Base-by-base conservation (phyloP, 2,888 invertebrate species). In the Blastobasis lacticolella region DNA sequence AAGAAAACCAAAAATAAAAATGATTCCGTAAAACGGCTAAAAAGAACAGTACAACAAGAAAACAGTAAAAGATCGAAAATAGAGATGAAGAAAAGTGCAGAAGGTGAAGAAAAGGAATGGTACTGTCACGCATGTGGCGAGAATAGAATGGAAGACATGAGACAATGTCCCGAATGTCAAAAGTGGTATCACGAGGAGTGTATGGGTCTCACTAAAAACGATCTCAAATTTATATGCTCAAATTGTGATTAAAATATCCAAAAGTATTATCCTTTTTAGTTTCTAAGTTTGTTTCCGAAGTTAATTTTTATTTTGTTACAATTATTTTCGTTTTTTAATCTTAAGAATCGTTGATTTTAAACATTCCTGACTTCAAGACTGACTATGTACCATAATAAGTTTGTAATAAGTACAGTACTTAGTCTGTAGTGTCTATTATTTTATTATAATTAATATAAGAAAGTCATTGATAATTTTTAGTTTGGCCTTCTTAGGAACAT, bases 161-260 rank as follows among this genome's bases (percentile, higher is more conserved):
- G 59, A 38, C 56, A 57, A 54, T 58, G 57, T 52, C 54, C 38
- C 52, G 52, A 57, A 54, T 58, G 57, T 57, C 52, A 53, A 55
- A 56, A 56, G 56, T 61, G 59, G 58, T 58, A 57, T 53, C 54
- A 56, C 46, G 56, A 56, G 49, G 51, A 53, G 51, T 57, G 54
- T 51, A 23, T 51, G 10, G 51, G 51, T 45, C 51, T 54, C 51
- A 51, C 54, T 54, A 51, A 56, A 58, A 57, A 57, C 54, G 55
- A 58, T 57, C 50, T 55, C 56, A 51, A 10, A 56, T 57, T 57
- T 58, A 50, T 58, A 55, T 60, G 56, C 53, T 45, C 58, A 55
- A 52, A 57, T 53, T 58, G 56, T 58, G 54, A 54, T 60, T 54
- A 55, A 50, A 55, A 49, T 52, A 52, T 52, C 42, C 50, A 50